These are phyloP conservation scores for Thalassoma bifasciatum DNA, from an alignment of 2,113 vertebrate genomes.

Conservation along the genomic window DNA sequence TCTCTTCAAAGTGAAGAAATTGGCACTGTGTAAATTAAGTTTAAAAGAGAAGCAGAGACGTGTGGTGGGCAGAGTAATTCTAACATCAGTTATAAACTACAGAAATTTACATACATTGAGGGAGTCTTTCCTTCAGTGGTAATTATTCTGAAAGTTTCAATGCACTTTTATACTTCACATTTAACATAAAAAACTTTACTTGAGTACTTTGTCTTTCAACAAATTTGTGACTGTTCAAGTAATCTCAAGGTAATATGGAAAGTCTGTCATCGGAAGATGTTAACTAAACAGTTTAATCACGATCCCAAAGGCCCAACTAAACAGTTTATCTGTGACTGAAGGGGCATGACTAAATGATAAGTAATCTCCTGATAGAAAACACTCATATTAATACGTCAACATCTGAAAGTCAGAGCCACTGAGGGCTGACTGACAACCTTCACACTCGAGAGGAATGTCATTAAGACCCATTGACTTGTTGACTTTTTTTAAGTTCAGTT, in stretches of 20 bases:
- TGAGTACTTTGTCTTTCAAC: background rate
- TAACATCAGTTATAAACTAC: too few relatives aligned
- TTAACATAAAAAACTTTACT: background rate
- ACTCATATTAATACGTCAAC: background rate
- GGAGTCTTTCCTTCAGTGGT: too few relatives aligned
- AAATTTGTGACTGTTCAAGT: constrained; percentile 1
- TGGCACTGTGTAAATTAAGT: background rate
- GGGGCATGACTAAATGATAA: background rate
- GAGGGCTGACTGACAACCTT: background rate
- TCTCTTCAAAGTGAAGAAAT: background rate
- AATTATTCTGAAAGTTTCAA: background rate
- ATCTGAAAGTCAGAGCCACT: background rate
- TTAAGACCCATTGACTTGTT: background rate
- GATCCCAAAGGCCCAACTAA: background rate
- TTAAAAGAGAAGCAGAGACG: too few relatives aligned
- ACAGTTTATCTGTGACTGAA: constrained; percentile 14
- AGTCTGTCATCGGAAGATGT: constrained; percentile 18
- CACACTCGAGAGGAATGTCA: background rate
- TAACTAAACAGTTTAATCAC: constrained; percentile 12
- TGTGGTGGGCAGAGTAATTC: background rate
- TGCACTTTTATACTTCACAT: background rate
- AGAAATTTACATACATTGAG: background rate
- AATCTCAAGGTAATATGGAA: constrained; percentile 6
- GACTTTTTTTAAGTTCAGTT: background rate
- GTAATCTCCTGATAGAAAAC: background rate